Percentiles rank a stretch among this genome's conserved stretches.
These are phyloP conservation scores for Drosophila ohnishii DNA, from an alignment of 1,140 invertebrate species.

Conservation along the genomic window DNA sequence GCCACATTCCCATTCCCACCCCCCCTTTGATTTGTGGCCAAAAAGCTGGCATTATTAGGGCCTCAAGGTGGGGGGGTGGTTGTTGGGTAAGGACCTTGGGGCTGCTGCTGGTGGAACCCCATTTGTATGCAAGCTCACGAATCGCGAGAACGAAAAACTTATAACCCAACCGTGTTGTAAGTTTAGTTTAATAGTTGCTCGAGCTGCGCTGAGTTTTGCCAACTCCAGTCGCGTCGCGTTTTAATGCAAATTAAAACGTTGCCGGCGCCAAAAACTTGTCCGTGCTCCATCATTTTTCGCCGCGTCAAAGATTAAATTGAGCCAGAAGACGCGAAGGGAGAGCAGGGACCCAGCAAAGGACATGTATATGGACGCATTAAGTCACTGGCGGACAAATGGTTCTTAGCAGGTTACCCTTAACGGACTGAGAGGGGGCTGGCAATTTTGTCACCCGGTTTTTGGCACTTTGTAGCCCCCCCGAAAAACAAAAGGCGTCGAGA, in stretches of 20 bases:
- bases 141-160: conserved; percentile 61
- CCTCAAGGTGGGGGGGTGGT: conserved; percentile 24
- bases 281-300: conserved; percentile 49
- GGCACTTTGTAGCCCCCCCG: conserved; percentile 18
- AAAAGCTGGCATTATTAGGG: conserved; percentile 57
- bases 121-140: conserved; percentile 73
- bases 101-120: conserved; percentile 13
- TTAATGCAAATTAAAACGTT: conserved; percentile 80
- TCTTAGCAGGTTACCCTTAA: conserved; percentile 17
- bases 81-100: conserved; percentile 5
- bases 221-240: conserved; percentile 57
- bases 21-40: conserved; percentile 61
- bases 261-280: conserved; percentile 61
- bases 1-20: not conserved
- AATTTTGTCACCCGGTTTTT: conserved; percentile 29
- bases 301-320: conserved; percentile 67
- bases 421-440: not conserved
- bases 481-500: conserved; percentile 25
- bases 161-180: conserved; percentile 60
- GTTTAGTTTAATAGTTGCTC: conserved; percentile 77
- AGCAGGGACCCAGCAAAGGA: not conserved
- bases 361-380: conserved; percentile 34
- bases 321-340: conserved; percentile 11
- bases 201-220: conserved; percentile 31
- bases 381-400: conserved; percentile 40